Base-by-base conservation (phyloP, 2,797 vertebrate species). In the Microctenopoma stevenorrisi region DNA sequence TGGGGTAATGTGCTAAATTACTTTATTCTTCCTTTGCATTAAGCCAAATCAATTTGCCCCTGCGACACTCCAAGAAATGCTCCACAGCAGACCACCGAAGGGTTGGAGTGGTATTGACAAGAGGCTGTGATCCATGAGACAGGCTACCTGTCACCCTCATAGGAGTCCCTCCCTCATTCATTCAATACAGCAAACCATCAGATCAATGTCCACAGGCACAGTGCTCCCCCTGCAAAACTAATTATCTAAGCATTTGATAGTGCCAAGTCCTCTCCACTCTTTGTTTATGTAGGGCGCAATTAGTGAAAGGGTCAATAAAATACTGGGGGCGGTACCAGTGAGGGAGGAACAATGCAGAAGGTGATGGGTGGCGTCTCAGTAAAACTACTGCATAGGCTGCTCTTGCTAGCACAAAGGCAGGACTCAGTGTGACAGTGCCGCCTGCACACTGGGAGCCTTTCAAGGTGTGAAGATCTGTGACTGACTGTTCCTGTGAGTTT, bases 241-340 rank as follows among this genome's bases (percentile, higher is more conserved):
- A 94, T 95, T 93, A 94, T 89, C 81, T 89, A 74, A 89, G 76
- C 76, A 81, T 91, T 94, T 94, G 87, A 89, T 82, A 76, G 80
- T 81, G 85, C 92, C 91, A 88, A 81, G 76, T 85, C 85, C 51
- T 73, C 61, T 74, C 86, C 83, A 79, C 15, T 83, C 87, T 92
- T 93, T 94, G 90, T 93, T 94, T 92, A 91, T 89, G 90, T 76
- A 81, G 82, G 84, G 90, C 90, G 90, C 94, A 95, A 95, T 96
- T 96, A 95, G 92, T 85, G 74, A 88, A 81, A 84, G 85, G 89
- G 94, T 96, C 95, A 95, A 96, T 96, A 94, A 91, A 87, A 84
- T 93, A 89, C 92, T 89, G 91, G 90, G 87, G 93, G 91, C 92
- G 91, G 90, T 30, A 83, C 86, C 26, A 72, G 81, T 90, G 89